Evolutionary conservation across 2,113 vertebrate species (phyloP), one percentile per base, ranked within the genome.

Genomic region (Micronisus gabar): DNA sequence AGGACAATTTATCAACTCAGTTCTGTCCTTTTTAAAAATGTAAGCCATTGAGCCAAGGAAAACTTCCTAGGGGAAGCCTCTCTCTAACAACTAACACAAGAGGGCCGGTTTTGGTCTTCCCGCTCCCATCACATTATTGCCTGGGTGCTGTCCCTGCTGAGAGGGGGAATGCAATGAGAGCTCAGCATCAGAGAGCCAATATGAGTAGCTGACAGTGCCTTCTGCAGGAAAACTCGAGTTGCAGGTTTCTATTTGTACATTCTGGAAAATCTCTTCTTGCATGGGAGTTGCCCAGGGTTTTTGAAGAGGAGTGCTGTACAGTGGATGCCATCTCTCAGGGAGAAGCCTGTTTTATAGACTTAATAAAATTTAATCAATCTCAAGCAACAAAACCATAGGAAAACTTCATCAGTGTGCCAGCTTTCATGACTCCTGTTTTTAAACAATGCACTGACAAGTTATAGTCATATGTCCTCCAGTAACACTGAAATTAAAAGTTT

Each of bases 51-150:
- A 93, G 41, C 41, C 52, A 59, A 56, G 58, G 81, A 38, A 65
- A 74, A 25, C 43, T 58, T 34, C 66, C 14, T 88, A 17, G 50
- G 74, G 50, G 34, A 79, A 55, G 50, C 13, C 26, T 50, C 22
- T 79, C 11, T 43, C 21, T 34, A 29, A 27, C 52, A 68, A 0
- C 21, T 9, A 26, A 12, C 19, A 29, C 34, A 66, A n/a, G 55
- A 27, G 47, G 50, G 45, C 23, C 6, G 4, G 61, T 27, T 62
- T 32, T 41, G 56, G 32, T 70, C 59, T 36, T 40, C 32, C 70
- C 65, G 9, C 34, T 56, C 9, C 32, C 50, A 18, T 9, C 32
- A 0, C 0, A 0, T 43, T 17, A 23, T 12, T 55, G 29, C 41
- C 81, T 68, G 66, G 45, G 26, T 62, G 36, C 75, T 75, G 59